Conservation (phyloP, 2,113 vertebrate genomes). For the Petroica traversi region DNA sequence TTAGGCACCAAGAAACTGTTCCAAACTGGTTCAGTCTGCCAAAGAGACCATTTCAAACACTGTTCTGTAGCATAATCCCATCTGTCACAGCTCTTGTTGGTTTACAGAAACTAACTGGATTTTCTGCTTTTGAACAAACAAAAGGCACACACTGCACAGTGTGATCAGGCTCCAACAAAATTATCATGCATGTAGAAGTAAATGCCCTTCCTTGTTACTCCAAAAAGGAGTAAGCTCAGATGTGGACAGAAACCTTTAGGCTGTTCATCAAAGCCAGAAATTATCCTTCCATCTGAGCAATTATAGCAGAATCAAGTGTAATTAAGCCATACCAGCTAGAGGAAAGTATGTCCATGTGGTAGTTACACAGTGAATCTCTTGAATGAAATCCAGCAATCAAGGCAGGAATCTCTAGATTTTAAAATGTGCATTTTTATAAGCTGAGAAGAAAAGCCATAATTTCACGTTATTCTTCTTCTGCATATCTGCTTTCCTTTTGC, state of each 20-base stretch:
- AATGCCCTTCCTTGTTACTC: not conserved
- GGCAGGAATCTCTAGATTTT: not conserved
- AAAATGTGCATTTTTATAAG: not conserved
- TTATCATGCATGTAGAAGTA: not conserved
- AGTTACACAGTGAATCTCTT: not conserved
- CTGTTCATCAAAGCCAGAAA: not conserved
- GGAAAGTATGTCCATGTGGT: not conserved
- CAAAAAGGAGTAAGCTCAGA: not conserved
- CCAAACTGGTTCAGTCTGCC: constrained; percentile 17
- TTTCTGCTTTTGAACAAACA: not conserved
- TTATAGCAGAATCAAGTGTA: not conserved
- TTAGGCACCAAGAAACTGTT: not conserved
- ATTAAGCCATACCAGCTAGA: not conserved
- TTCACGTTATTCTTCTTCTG: not conserved
- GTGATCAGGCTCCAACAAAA: not conserved
- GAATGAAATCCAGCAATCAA: not conserved
- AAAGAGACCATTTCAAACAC: constrained; percentile 24
- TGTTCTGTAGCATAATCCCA: not conserved
- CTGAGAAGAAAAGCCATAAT: not conserved
- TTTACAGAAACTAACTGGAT: not conserved
- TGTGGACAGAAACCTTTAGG: not conserved
- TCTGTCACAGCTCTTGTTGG: constrained; percentile 9
- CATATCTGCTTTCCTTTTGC: not conserved
- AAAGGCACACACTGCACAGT: not conserved
- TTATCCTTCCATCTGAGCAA: not conserved